Conservation (phyloP, 2,113 vertebrate genomes). For the Tetrax tetrax region DNA sequence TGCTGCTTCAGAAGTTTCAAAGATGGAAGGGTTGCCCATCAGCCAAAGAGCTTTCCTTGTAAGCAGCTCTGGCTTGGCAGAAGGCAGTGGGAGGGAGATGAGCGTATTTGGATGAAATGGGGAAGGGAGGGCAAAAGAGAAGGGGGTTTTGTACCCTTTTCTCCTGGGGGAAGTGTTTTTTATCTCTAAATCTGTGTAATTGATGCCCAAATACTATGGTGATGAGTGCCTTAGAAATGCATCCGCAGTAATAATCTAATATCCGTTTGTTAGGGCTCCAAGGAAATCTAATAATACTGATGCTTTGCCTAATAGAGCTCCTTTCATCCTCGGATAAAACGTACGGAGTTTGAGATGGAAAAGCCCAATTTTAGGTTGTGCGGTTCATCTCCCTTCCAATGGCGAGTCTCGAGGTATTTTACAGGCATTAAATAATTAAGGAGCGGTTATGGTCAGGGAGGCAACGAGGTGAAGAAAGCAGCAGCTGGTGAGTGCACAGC, state of each 20-base stretch:
- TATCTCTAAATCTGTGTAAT: constrained; percentile 69
- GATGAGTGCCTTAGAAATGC: constrained; percentile 67
- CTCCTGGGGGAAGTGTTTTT: constrained; percentile 34
- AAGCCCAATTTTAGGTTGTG: constrained; percentile 39
- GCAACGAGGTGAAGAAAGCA: not conserved
- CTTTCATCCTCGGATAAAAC: constrained; percentile 71
- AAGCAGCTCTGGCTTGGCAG: constrained; percentile 15
- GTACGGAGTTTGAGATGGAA: constrained; percentile 50
- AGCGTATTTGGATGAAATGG: not conserved
- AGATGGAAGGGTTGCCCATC: constrained; percentile 55
- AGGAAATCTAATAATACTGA: constrained; percentile 70
- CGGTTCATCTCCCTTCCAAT: constrained; percentile 39
- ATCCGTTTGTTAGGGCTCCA: constrained; percentile 69
- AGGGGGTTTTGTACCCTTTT: constrained; percentile 20
- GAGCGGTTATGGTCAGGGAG: not conserved
- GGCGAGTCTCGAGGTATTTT: constrained; percentile 40
- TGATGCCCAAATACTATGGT: constrained; percentile 64
- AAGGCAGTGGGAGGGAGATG: constrained; percentile 28
- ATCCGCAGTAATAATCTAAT: constrained; percentile 72
- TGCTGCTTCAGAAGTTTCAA: constrained; percentile 54
- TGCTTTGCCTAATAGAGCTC: constrained; percentile 71
- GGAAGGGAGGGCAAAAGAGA: constrained; percentile 3
- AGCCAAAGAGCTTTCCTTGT: not conserved
- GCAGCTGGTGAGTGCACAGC: not conserved
- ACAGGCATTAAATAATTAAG: constrained; percentile 59